Conservation (phyloP, 2,888 invertebrate genomes). For the Acleris laterana region DNA sequence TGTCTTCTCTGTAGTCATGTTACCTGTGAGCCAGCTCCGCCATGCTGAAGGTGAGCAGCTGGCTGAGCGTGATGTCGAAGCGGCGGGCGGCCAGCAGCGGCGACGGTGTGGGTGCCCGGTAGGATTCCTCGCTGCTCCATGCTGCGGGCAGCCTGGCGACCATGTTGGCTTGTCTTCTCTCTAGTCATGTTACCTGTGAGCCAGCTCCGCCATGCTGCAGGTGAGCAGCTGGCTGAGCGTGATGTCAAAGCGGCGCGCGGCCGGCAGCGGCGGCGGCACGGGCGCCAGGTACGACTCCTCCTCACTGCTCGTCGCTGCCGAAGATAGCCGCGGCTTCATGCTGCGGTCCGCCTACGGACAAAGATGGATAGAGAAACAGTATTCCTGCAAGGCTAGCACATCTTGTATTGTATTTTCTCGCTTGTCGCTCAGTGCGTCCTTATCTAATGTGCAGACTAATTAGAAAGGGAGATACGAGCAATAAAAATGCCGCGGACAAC, state of each 20-base stretch:
- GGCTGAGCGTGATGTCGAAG: slow-evolving; percentile 92
- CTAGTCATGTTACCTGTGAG: slow-evolving; percentile 77
- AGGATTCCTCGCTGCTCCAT: too few relatives aligned
- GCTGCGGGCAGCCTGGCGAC: too few relatives aligned
- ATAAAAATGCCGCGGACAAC: too few relatives aligned
- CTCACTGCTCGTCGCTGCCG: slow-evolving; percentile 80
- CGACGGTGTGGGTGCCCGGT: slow-evolving; percentile 86
- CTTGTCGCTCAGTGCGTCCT: too few relatives aligned
- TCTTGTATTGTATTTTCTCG: too few relatives aligned
- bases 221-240: slow-evolving; percentile 93
- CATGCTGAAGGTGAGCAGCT: slow-evolving; percentile 92
- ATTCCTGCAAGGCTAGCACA: too few relatives aligned
- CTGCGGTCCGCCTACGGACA: slow-evolving; percentile 70
- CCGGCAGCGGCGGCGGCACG: slow-evolving; percentile 80
- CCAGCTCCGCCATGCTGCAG: slow-evolving; percentile 91
- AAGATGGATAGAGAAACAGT: background rate
- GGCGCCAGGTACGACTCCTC: slow-evolving; percentile 90
- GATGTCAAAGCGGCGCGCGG: slow-evolving; percentile 87
- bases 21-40: slow-evolving; percentile 90
- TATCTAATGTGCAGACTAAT: too few relatives aligned
- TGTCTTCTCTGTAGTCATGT: too few relatives aligned
- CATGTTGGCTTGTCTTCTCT: too few relatives aligned
- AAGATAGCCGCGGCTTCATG: slow-evolving; percentile 71
- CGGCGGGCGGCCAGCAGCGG: slow-evolving; percentile 79
- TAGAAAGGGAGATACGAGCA: too few relatives aligned